Evolutionary conservation across 2,797 vertebrate species (phyloP).

Genomic region (Apogon talboti): DNA sequence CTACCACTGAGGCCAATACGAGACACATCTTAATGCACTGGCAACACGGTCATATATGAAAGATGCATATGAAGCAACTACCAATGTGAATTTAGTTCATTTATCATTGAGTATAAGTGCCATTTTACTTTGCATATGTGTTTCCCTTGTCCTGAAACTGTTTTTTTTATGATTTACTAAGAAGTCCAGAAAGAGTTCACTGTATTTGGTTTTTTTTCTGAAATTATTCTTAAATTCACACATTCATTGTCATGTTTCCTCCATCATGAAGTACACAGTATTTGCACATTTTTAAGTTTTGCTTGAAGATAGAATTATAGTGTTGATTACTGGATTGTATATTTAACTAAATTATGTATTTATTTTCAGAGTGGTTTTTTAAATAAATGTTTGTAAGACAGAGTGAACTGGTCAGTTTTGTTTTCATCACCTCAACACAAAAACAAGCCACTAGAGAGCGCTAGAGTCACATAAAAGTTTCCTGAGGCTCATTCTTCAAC

Average conservation of each 20-base stretch:
- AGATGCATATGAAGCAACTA: too few species aligned
- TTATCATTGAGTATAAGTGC: too few species aligned
- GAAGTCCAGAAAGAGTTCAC: background rate
- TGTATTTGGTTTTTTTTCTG: background rate
- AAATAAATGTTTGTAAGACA: conserved; percentile 25
- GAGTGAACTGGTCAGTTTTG: too few species aligned
- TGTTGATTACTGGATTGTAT: conserved; percentile 15
- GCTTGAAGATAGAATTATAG: conserved; percentile 22
- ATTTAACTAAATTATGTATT: conserved; percentile 20
- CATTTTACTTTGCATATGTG: too few species aligned
- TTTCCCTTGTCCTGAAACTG: too few species aligned
- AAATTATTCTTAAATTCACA: background rate
- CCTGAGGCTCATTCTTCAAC: background rate
- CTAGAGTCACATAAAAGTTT: background rate
- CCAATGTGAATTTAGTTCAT: too few species aligned
- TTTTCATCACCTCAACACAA: background rate
- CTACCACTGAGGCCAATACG: too few species aligned
- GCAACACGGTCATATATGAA: too few species aligned
- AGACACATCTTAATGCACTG: too few species aligned
- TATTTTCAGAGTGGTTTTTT: conserved; percentile 2
- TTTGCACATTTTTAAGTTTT: conserved; percentile 20
- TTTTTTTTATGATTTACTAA: too few species aligned
- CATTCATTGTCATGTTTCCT: background rate
- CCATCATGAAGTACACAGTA: background rate
- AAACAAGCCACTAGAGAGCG: background rate